Evolutionary conservation across 2,797 vertebrate genomes (phyloP).

Genomic region (Chromis chromis): DNA sequence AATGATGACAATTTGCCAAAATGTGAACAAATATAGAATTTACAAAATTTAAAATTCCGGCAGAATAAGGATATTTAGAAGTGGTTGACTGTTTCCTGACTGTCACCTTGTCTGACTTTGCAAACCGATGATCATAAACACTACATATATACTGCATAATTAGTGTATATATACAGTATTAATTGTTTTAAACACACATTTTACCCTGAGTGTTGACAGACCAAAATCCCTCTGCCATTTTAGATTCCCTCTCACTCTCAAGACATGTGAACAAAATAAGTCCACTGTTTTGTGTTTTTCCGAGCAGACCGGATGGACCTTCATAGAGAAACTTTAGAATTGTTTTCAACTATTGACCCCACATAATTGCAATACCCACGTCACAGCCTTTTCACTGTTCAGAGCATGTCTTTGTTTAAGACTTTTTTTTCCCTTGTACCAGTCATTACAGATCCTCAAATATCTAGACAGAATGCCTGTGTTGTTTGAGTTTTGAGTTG

Average conservation of each 20-base stretch:
- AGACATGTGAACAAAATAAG: constrained; percentile 22
- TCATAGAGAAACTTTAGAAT: constrained; percentile 51
- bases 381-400: background rate
- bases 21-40: no score
- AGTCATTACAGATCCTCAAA: background rate
- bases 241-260: constrained; percentile 61
- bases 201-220: background rate
- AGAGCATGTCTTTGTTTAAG: background rate
- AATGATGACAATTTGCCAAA: no score
- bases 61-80: no score
- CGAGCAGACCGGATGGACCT: constrained; percentile 64
- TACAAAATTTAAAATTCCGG: no score
- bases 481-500: background rate
- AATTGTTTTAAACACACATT: background rate
- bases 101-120: no score
- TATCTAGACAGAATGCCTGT: background rate
- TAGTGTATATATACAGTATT: no score
- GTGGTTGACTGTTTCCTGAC: no score
- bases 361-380: background rate
- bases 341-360: constrained; percentile 36
- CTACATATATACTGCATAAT: no score
- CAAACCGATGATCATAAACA: no score
- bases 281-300: constrained; percentile 65
- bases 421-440: background rate
- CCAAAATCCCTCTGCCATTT: constrained; percentile 12